Conservation (phyloP, 1,140 invertebrate species). For the Ceratitis capitata region DNA sequence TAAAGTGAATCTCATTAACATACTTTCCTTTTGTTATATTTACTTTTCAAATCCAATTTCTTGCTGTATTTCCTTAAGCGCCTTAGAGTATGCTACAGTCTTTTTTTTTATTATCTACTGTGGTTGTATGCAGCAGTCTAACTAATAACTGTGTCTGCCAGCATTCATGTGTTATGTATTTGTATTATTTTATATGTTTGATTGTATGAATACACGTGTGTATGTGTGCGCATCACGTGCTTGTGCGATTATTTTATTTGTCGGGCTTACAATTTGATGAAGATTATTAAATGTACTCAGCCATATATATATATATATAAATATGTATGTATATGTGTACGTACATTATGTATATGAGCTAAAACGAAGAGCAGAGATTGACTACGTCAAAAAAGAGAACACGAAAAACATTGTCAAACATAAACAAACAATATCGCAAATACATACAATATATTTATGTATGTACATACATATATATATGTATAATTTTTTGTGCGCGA, state of each 20-base stretch:
- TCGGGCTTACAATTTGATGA: constrained; percentile 25
- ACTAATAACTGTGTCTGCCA: neutral
- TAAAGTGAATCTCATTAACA: no score
- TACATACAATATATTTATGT: no score
- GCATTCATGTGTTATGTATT: neutral
- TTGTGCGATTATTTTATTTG: constrained; percentile 2
- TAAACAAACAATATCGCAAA: constrained; percentile 23
- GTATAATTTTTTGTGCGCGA: neutral
- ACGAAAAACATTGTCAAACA: constrained; percentile 11
- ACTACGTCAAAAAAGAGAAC: neutral
- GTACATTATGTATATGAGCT: neutral
- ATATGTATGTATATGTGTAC: neutral
- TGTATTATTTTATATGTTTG: neutral
- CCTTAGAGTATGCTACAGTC: neutral
- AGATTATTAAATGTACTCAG: constrained; percentile 1
- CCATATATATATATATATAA: neutral
- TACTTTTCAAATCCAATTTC: neutral
- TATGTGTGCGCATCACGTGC: neutral
- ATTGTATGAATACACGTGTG: no score
- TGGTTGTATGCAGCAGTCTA: neutral
- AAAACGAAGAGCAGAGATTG: neutral
- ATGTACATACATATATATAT: neutral
- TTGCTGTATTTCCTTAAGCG: neutral
- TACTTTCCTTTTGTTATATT: neutral
- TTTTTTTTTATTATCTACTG: no score